These are phyloP conservation scores for Acridotheres tristis DNA, from an alignment of 2,797 vertebrate genomes.

Conservation along the genomic window DNA sequence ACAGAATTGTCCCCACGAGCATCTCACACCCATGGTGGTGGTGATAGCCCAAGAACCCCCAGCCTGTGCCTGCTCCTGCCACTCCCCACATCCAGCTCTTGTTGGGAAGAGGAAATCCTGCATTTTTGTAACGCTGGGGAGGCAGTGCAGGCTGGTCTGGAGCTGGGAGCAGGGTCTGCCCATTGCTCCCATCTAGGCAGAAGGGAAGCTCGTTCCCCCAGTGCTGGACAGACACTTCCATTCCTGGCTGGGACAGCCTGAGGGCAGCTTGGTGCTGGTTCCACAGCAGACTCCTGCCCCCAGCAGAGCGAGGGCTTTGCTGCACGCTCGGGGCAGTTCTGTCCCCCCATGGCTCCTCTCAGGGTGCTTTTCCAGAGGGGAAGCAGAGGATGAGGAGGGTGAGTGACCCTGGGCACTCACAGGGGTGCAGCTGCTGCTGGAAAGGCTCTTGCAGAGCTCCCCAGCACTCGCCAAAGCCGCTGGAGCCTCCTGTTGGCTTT, in stretches of 20 bases:
- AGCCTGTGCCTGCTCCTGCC: rapidly evolving
- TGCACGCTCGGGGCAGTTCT: rapidly evolving
- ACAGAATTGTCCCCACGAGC: not conserved
- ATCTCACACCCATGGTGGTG: rapidly evolving
- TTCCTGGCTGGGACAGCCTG: rapidly evolving
- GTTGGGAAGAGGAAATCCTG: not conserved
- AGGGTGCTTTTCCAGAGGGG: not conserved
- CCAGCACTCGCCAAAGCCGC: rapidly evolving
- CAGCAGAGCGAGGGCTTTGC: not conserved
- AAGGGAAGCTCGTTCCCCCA: rapidly evolving
- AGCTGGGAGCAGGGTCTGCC: not conserved
- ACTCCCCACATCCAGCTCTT: rapidly evolving
- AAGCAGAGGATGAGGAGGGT: not conserved
- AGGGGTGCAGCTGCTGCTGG: not conserved
- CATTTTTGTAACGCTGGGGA: rapidly evolving
- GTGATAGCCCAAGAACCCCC: not conserved
- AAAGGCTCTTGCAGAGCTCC: not conserved
- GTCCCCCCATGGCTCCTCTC: rapidly evolving
- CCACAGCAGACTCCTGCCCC: rapidly evolving
- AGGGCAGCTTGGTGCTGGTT: not conserved
- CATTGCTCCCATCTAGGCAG: rapidly evolving
- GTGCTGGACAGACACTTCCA: rapidly evolving
- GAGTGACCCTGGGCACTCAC: rapidly evolving
- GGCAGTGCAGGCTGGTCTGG: rapidly evolving
- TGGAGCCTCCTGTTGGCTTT: not conserved